phyloP scores from a whole-genome alignment of 1,140 invertebrate genomes.

The Zaprionus africanus region DNA sequence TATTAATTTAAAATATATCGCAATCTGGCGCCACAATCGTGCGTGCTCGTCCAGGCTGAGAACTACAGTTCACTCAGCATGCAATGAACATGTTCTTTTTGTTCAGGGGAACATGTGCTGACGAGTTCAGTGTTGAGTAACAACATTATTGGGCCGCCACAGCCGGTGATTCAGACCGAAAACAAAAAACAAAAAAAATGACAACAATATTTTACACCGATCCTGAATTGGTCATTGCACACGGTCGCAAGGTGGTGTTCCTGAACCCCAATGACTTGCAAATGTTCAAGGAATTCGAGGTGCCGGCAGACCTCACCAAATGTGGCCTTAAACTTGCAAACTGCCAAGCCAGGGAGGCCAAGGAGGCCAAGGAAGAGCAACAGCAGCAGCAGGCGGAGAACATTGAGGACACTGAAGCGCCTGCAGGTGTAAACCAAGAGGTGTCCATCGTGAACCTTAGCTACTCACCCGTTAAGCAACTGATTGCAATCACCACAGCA shows the following conservation, averaged over 20 bases:
- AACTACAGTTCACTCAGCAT: background rate
- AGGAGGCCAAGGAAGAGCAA: slow-evolving; percentile 15
- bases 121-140: background rate
- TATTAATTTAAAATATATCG: slow-evolving; percentile 1
- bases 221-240: slow-evolving; percentile 70
- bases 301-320: slow-evolving; percentile 66
- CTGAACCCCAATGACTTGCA: slow-evolving; percentile 79
- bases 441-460: slow-evolving; percentile 67
- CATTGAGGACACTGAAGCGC: background rate
- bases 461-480: slow-evolving; percentile 66
- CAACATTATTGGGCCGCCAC: background rate
- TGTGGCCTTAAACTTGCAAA: slow-evolving; percentile 52
- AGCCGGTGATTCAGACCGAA: slow-evolving; percentile 20
- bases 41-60: background rate
- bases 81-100: background rate
- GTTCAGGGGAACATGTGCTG: slow-evolving; percentile 1
- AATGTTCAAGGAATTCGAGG: slow-evolving; percentile 78
- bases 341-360: background rate
- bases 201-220: slow-evolving; percentile 70
- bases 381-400: slow-evolving; percentile 29
- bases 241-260: slow-evolving; percentile 70
- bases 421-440: slow-evolving; percentile 23
- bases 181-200: slow-evolving; percentile 43
- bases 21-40: background rate
- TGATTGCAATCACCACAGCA: slow-evolving; percentile 72